Conservation (phyloP, 2,797 vertebrate species). For the Orestias chungarensis region DNA sequence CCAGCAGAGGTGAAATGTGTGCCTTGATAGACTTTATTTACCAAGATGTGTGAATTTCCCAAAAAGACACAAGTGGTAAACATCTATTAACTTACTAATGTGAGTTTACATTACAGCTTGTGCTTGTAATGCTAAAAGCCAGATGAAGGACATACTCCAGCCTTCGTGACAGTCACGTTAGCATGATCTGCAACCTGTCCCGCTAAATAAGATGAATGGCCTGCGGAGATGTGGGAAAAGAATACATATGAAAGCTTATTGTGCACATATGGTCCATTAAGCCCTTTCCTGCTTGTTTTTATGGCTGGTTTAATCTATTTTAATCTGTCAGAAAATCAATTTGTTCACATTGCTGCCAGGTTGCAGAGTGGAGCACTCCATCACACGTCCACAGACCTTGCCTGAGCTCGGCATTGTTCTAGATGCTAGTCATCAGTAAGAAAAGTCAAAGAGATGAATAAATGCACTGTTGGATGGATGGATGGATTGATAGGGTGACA, state of each 20-base stretch:
- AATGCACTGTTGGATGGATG: constrained; percentile 61
- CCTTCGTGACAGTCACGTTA: constrained; percentile 64
- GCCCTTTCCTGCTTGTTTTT: constrained; percentile 82
- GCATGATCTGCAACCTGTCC: constrained; percentile 69
- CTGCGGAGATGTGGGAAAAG: constrained; percentile 68
- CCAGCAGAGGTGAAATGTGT: neutral
- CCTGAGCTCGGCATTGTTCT: constrained; percentile 67
- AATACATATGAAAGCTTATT: constrained; percentile 82
- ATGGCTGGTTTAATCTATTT: constrained; percentile 84
- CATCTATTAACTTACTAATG: neutral
- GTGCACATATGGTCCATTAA: constrained; percentile 82
- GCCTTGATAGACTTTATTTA: neutral
- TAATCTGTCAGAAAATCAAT: constrained; percentile 86
- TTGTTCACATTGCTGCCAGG: constrained; percentile 80
- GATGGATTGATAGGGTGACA: constrained; percentile 52
- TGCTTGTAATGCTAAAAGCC: constrained; percentile 30
- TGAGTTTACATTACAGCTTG: neutral
- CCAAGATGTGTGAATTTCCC: neutral
- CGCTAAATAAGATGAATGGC: constrained; percentile 78
- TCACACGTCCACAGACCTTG: constrained; percentile 75
- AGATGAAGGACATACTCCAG: constrained; percentile 61
- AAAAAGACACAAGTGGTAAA: neutral
- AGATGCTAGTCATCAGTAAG: constrained; percentile 74
- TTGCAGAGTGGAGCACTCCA: constrained; percentile 78
- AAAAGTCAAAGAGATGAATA: constrained; percentile 65